A percentile compares a stretch with the other conserved stretches of the same genome.
phyloP scores from a whole-genome alignment of 2,888 invertebrate genomes.

The Polylopha cassiicola region DNA sequence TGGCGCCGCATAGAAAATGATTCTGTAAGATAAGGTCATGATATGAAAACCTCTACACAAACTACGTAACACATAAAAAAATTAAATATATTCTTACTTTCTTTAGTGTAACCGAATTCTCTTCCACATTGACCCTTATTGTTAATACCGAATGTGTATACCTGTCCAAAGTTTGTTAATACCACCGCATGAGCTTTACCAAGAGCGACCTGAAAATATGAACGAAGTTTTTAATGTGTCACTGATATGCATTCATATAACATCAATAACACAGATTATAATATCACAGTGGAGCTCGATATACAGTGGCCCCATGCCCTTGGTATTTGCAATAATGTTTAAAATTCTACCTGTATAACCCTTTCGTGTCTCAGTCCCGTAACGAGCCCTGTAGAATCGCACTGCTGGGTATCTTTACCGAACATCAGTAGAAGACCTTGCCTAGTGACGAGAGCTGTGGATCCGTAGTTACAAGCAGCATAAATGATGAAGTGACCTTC shows the following conservation, averaged over 20 bases:
- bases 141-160: conserved; percentile 97
- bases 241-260: neutral
- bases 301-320: too few relatives aligned
- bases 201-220: conserved; percentile 81
- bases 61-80: neutral
- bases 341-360: conserved; percentile 73
- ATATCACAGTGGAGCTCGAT: neutral
- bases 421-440: conserved; percentile 95
- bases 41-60: conserved; percentile 12
- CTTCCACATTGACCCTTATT: conserved; percentile 98
- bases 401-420: conserved; percentile 94
- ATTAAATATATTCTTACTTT: conserved; percentile 58
- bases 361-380: conserved; percentile 84
- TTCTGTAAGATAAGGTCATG: conserved; percentile 28
- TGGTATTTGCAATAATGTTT: neutral
- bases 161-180: conserved; percentile 90
- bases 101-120: conserved; percentile 82
- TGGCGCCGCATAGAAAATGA: conserved; percentile 33
- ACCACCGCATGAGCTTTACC: conserved; percentile 98
- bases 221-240: neutral
- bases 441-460: conserved; percentile 93
- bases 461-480: conserved; percentile 96
- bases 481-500: conserved; percentile 89
- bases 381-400: conserved; percentile 85
- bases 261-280: too few relatives aligned